phyloP scores from a whole-genome alignment of 2,113 vertebrate species.

The Thamnophis sirtalis region DNA sequence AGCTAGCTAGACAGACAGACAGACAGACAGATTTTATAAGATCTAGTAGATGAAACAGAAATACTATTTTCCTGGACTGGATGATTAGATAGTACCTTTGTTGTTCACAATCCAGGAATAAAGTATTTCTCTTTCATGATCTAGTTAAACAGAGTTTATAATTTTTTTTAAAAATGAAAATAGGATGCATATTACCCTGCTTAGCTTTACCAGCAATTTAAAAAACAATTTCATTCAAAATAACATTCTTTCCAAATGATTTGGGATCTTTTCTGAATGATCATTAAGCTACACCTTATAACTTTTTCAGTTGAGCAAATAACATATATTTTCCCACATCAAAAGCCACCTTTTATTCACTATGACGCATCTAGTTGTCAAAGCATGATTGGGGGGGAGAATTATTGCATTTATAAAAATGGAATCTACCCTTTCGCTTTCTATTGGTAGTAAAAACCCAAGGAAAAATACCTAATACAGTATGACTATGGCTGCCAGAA shows the following conservation, averaged over 20 bases:
- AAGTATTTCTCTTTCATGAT: background rate
- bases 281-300: background rate
- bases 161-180: background rate
- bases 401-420: background rate
- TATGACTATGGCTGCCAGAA: background rate
- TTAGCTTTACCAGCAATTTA: background rate
- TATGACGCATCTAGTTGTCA: background rate
- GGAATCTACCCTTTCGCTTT: background rate
- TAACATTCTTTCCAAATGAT: background rate
- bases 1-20: background rate
- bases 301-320: background rate
- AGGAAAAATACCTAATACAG: background rate
- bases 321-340: background rate
- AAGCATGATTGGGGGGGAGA: background rate
- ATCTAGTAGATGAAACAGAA: background rate
- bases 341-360: background rate
- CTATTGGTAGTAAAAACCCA: background rate
- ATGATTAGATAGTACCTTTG: background rate
- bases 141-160: background rate
- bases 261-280: background rate
- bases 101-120: background rate
- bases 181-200: background rate
- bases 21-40: background rate
- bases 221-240: background rate
- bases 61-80: background rate